Evolutionary conservation across 30 jellyfish, hydroid and myxozoan genomes (phyloP), one percentile per base, ranked within the genome.

Genomic region (Cassiopea xamachana): DNA sequence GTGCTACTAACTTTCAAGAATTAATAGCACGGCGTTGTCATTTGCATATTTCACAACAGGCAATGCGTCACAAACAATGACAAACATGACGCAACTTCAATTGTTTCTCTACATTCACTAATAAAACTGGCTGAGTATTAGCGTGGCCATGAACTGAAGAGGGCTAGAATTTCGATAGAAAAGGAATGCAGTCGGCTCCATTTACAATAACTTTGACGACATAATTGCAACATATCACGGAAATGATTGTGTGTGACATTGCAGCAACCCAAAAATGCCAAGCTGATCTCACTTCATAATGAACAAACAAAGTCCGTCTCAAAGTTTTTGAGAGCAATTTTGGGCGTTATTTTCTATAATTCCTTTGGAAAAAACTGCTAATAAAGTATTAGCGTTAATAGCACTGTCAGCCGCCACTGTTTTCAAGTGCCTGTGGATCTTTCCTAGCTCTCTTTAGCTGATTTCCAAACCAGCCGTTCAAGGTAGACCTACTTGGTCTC

Each of bases 401-500:
- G 39, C 39, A 27, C 39, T 27, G 39, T 27, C 39, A 27, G 39
- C 39, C 39, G 39, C 39, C 39, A 27, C 39, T 27, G 39, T 39
- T 85, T 67, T 81, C 39, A n/a, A 81, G 15, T 67, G 19, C 27
- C 83, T 69, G 91, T 86, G 9, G 4, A 46, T 68, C 19, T 83
- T 10, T 49, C 43, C n/a, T 60, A 51, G 45, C 69, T 81, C 72
- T 81, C 17, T 18, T 51, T 10, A 12, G 16, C 81, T 49, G 78
- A 64, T 12, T 62, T 45, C 80, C 39, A 27, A 27, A 73, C n/a
- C 93, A 45, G 67, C 18, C 48, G 59, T 85, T 88, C 93, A 73
- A 2, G 93, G 93, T 75, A 85, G 45, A 58, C 73, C 39, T 51
- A 73, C 93, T 14, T 39, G 17, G 75, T 85, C 72, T 47, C 88